phyloP scores from a whole-genome alignment of 2,113 vertebrate genomes.

The Phrynosoma platyrhinos region DNA sequence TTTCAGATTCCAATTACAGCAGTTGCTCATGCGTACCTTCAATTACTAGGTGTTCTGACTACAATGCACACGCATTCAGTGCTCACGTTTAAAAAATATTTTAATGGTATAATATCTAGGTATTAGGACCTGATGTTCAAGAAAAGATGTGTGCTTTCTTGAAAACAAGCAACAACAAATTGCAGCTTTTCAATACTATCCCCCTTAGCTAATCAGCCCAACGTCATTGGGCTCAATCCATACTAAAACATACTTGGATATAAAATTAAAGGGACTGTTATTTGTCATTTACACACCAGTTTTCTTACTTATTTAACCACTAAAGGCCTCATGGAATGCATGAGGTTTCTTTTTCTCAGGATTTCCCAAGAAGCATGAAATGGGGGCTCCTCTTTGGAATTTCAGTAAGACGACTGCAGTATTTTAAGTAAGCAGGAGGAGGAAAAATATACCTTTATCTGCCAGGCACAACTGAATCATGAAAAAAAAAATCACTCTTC shows the following conservation, averaged over 20 bases:
- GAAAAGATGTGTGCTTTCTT: background rate
- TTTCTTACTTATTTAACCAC: background rate
- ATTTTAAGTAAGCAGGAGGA: no score
- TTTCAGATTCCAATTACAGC: background rate
- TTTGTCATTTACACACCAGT: background rate
- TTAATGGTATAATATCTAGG: background rate
- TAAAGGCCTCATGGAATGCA: background rate
- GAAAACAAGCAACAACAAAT: background rate
- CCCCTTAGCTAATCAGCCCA: background rate
- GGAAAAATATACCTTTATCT: no score
- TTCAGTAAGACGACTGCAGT: no score
- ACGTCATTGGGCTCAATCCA: background rate
- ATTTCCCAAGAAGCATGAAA: no score
- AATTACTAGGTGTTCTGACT: background rate
- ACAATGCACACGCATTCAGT: background rate
- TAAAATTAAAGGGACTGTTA: background rate
- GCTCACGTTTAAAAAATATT: background rate
- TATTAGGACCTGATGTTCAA: background rate
- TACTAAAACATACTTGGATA: background rate
- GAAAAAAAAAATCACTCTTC: no score
- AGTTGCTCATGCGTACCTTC: background rate
- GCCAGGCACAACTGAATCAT: no score
- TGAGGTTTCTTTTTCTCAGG: no score
- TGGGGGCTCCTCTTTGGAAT: no score
- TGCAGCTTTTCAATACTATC: background rate